Conservation (phyloP, 2,113 vertebrate genomes). For the Geococcyx californianus region DNA sequence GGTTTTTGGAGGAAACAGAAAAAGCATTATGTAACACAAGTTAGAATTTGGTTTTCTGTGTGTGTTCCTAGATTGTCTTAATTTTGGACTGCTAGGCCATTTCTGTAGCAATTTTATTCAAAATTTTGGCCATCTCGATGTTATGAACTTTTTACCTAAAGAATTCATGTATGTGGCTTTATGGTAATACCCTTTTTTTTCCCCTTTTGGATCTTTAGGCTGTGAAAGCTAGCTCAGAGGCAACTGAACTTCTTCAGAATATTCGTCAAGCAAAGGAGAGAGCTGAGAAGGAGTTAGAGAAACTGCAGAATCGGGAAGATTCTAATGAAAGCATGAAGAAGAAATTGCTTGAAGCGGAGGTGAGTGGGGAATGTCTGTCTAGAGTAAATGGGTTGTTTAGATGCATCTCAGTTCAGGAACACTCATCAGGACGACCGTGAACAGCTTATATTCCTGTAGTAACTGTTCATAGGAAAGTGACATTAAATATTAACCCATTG, state of each 20-base stretch:
- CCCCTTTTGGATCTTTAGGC: conserved; percentile 72
- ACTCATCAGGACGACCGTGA: neutral
- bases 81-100: neutral
- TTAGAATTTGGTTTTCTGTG: neutral
- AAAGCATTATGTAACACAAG: neutral
- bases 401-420: neutral
- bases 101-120: neutral
- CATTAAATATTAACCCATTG: neutral
- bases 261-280: conserved; percentile 93
- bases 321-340: conserved; percentile 93
- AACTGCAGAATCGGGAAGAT: conserved; percentile 91
- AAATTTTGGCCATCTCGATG: neutral
- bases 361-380: conserved; percentile 50
- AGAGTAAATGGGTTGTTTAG: neutral
- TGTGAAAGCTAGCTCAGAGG: conserved; percentile 90
- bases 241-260: conserved; percentile 93
- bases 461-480: neutral
- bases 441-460: neutral
- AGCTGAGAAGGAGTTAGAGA: conserved; percentile 91
- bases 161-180: neutral
- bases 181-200: too few relatives aligned
- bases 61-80: neutral
- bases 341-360: conserved; percentile 92
- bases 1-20: neutral
- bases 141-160: neutral